phyloP scores from a whole-genome alignment of 2,113 vertebrate genomes.

The Carollia perspicillata region DNA sequence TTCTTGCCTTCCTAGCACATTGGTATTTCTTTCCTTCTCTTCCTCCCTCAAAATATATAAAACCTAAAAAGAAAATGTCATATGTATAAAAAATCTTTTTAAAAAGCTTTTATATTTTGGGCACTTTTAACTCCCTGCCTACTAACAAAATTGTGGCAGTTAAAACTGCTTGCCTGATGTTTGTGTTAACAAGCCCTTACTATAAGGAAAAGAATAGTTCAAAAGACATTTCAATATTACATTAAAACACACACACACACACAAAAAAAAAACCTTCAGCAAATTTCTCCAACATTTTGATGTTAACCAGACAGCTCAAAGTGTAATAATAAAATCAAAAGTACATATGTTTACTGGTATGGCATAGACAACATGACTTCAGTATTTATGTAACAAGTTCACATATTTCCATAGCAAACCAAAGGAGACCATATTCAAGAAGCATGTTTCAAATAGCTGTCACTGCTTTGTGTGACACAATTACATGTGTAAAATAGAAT shows the following conservation, averaged over 20 bases:
- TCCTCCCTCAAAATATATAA: too few species aligned
- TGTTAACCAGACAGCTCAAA: neutral
- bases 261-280: neutral
- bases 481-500: neutral
- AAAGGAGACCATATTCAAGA: neutral
- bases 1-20: too few species aligned
- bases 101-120: neutral
- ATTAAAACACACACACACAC: too few species aligned
- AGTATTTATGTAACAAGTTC: conserved; percentile 14
- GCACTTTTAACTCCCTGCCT: neutral
- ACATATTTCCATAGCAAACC: neutral
- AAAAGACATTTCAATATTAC: neutral
- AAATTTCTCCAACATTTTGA: neutral
- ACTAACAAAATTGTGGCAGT: neutral
- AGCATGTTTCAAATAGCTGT: neutral
- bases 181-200: neutral
- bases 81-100: too few species aligned
- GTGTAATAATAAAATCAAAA: neutral
- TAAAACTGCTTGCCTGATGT: neutral
- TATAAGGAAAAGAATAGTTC: neutral
- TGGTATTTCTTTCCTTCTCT: too few species aligned
- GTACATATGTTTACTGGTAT: neutral
- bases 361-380: neutral
- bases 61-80: too few species aligned
- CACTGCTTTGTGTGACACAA: neutral